Evolutionary conservation across 1,140 invertebrate genomes (phyloP), one percentile per base, ranked within the genome.

Genomic region (Archivesica marissinica): DNA sequence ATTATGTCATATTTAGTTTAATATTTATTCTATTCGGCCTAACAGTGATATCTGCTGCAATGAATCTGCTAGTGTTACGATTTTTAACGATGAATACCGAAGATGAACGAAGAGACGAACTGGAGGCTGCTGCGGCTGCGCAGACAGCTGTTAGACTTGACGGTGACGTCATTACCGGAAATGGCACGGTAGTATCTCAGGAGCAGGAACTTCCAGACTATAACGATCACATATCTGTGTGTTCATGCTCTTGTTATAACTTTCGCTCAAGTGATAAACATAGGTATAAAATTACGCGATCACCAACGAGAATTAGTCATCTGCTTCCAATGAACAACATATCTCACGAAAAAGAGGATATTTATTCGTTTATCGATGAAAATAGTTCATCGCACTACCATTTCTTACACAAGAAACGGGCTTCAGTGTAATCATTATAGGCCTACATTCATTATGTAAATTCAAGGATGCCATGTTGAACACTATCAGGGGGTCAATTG

Each of bases 21-120:
- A 98, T 99, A 91, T 99, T 99, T 95, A 99, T 99, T 91, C 96
- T 99, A 52, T 99, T 99, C 94, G 99, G 99, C 47, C 96, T 99
- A 93, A 99, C 99, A 20, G 99, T 99, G 85, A 98, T 99, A 54
- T 99, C 99, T 77, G 99, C 99, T 76, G 99, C 98, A 85, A 97
- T 99, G 94, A 99, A 99, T 95, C 95, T 99, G 86, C 95, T 99
- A 75, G 99, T 99, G 78, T 96, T 99, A 88, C 96, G 99, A 90
- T 99, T 99, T 95, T 97, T 99, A 91, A 99, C 99, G 23, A 99
- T 99, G 98, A 98, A 98, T 93, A 97, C 97, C 0, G 97, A 97
- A 91, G 98, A 99, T 92, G 99, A 99, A 94, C 96, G 98, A 92
- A 94, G 99, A 87, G 99, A 99, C 91, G 94, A 95, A 88, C 78